Percentiles rank a stretch among this genome's conserved stretches.
phyloP scores from a whole-genome alignment of 1,140 invertebrate genomes.

The Leptestheria dahalacensis region DNA sequence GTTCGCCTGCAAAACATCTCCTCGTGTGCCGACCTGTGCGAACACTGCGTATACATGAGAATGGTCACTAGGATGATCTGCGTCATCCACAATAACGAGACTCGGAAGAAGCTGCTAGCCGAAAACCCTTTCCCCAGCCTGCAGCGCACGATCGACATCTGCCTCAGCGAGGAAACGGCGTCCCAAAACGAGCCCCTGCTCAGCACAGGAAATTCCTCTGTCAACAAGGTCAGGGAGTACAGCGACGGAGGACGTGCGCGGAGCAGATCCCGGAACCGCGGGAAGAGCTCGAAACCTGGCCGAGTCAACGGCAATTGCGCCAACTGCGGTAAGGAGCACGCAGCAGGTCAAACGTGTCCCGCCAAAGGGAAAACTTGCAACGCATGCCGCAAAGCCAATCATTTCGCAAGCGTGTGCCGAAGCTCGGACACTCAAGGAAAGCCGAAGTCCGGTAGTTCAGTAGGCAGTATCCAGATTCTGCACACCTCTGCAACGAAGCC shows the following conservation, averaged over 20 bases:
- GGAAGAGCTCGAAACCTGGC: not conserved
- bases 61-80: no score
- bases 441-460: not conserved
- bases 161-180: constrained; percentile 6
- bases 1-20: no score
- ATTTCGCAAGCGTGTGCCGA: not conserved
- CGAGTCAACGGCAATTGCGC: not conserved
- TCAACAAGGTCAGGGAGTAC: not conserved
- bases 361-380: constrained; percentile 5
- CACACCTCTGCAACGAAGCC: no score
- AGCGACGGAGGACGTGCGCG: not conserved
- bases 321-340: no score
- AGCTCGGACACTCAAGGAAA: not conserved
- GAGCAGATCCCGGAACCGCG: not conserved
- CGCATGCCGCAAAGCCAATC: not conserved
- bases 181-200: constrained; percentile 14
- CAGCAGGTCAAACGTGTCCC: not conserved
- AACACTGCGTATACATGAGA: no score
- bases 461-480: no score
- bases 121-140: constrained; percentile 5
- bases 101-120: not conserved
- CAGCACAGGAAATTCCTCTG: not conserved
- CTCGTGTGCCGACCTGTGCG: no score
- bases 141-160: no score
- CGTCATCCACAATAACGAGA: no score